Evolutionary conservation across 1,140 invertebrate genomes (phyloP).

Genomic region (Macrosteles quadrilineatus): DNA sequence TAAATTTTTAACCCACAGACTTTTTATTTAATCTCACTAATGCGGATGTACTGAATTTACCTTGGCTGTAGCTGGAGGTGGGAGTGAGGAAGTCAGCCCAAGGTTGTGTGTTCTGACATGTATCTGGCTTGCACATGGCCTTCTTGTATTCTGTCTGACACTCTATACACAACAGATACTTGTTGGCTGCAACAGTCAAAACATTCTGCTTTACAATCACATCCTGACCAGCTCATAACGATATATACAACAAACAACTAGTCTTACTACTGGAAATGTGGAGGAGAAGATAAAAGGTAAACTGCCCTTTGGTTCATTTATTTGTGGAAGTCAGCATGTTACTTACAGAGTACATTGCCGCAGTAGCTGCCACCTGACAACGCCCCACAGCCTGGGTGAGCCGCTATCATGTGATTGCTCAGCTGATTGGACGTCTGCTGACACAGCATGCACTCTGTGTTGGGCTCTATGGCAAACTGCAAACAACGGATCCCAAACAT

Average conservation of each 20-base stretch:
- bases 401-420: slow-evolving; percentile 46
- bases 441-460: slow-evolving; percentile 46
- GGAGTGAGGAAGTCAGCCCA: slow-evolving; percentile 6
- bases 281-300: too few species aligned
- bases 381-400: slow-evolving; percentile 55
- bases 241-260: too few species aligned
- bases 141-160: slow-evolving; percentile 38
- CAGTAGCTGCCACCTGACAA: slow-evolving; percentile 50
- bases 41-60: too few species aligned
- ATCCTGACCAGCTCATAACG: too few species aligned
- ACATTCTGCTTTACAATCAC: too few species aligned
- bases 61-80: slow-evolving; percentile 11
- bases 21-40: too few species aligned
- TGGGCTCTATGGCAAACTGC: slow-evolving; percentile 2
- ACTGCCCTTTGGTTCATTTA: too few species aligned
- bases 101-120: background rate
- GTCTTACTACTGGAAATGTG: too few species aligned
- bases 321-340: too few species aligned
- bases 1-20: too few species aligned
- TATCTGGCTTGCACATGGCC: background rate
- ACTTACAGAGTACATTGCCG: slow-evolving; percentile 51
- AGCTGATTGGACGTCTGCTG: slow-evolving; percentile 46
- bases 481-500: slow-evolving; percentile 3
- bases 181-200: slow-evolving; percentile 35
- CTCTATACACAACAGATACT: slow-evolving; percentile 39